phyloP scores from a whole-genome alignment of 1,140 invertebrate species.

The Tribolium castaneum region DNA sequence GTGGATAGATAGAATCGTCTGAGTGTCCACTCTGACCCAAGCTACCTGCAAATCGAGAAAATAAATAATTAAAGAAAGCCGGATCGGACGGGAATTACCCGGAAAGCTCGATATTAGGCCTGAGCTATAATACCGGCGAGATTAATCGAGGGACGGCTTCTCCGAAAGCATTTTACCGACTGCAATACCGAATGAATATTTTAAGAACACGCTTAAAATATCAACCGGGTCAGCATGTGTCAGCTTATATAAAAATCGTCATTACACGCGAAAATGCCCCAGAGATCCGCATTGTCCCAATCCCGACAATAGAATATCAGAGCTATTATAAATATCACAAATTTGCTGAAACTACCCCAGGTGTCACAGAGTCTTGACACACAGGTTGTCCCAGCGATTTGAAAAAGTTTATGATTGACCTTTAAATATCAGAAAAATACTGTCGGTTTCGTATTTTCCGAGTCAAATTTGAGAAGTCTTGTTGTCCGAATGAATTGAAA shows the following conservation, averaged over 20 bases:
- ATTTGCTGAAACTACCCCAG: no score
- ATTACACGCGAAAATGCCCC: background rate
- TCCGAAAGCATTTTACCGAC: slow-evolving; percentile 16
- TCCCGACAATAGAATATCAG: background rate
- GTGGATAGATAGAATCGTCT: slow-evolving; percentile 91
- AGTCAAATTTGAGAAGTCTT: no score
- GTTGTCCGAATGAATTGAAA: no score
- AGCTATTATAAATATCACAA: background rate
- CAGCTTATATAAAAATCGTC: slow-evolving; percentile 16
- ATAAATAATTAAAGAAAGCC: slow-evolving; percentile 39
- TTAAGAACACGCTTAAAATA: slow-evolving; percentile 19
- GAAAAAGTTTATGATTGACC: no score
- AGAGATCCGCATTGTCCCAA: background rate
- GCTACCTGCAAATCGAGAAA: slow-evolving; percentile 75
- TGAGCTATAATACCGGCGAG: slow-evolving; percentile 21
- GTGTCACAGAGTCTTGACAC: no score
- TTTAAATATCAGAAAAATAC: no score
- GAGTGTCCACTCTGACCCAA: slow-evolving; percentile 91
- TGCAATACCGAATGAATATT: slow-evolving; percentile 16
- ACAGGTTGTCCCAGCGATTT: no score
- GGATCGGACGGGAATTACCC: slow-evolving; percentile 13
- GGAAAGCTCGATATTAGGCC: slow-evolving; percentile 34
- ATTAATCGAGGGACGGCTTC: slow-evolving; percentile 36
- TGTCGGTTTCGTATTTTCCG: no score
- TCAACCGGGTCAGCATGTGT: background rate